These are phyloP conservation scores for Cyclura pinguis DNA, from an alignment of 2,797 vertebrate genomes.

Conservation along the genomic window DNA sequence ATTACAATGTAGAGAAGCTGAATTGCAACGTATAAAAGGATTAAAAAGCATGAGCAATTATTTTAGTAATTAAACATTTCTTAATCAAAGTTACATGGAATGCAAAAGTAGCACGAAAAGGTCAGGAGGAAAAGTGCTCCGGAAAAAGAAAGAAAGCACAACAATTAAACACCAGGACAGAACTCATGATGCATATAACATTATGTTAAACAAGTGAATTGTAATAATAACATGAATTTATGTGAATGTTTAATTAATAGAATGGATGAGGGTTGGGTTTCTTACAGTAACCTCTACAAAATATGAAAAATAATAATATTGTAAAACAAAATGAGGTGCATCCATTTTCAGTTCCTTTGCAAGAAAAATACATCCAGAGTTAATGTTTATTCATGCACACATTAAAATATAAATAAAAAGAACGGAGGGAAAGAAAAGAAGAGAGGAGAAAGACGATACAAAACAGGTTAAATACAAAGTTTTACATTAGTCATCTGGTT, in stretches of 20 bases:
- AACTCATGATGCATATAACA: constrained; percentile 59
- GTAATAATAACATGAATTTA: constrained; percentile 52
- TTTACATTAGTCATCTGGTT: neutral
- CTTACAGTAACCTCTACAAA: constrained; percentile 17
- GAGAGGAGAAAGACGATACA: too few species aligned
- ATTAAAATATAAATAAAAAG: too few species aligned
- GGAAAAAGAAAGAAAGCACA: constrained; percentile 34
- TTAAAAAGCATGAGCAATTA: constrained; percentile 64
- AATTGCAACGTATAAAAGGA: constrained; percentile 51
- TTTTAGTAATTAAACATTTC: constrained; percentile 70
- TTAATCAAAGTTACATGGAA: constrained; percentile 63
- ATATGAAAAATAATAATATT: neutral
- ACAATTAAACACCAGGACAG: constrained; percentile 63
- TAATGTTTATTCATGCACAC: neutral
- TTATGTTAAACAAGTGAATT: constrained; percentile 59
- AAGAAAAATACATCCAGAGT: constrained; percentile 14
- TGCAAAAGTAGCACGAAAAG: constrained; percentile 63
- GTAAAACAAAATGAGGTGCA: constrained; percentile 23
- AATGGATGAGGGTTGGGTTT: constrained; percentile 37
- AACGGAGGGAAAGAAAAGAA: too few species aligned
- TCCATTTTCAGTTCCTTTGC: constrained; percentile 16
- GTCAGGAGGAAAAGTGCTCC: constrained; percentile 60
- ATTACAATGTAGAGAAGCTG: constrained; percentile 26
- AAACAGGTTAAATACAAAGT: neutral
- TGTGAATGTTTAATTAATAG: constrained; percentile 69